These are phyloP conservation scores for Melierax canorus DNA, from an alignment of 2,113 vertebrate genomes.

Conservation along the genomic window DNA sequence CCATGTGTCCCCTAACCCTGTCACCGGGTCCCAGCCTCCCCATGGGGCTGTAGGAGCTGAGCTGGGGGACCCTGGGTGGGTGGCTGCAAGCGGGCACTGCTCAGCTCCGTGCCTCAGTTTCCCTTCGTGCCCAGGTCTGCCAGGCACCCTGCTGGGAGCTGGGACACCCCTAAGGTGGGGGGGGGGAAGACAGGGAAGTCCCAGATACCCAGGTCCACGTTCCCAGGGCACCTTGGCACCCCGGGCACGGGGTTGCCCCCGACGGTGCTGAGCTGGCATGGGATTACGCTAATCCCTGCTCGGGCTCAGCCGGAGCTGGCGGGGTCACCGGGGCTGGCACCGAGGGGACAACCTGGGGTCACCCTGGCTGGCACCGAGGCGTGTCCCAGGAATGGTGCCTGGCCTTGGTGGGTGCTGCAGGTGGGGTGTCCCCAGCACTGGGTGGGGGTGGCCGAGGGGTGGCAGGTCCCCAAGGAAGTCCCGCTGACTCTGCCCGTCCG, in stretches of 20 bases:
- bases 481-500: not conserved
- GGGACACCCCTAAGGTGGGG: not conserved
- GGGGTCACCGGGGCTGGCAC: not conserved
- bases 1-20: not conserved
- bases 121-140: not conserved
- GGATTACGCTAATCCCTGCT: not conserved
- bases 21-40: not conserved
- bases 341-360: not conserved
- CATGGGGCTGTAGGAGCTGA: not conserved
- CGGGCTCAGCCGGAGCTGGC: not conserved
- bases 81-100: not conserved
- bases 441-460: not conserved
- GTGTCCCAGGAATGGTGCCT: not conserved
- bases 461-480: not conserved
- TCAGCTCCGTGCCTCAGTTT: not conserved
- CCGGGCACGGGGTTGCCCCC: not conserved
- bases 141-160: not conserved
- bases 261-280: not conserved
- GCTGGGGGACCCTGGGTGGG: not conserved
- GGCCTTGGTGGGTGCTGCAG: not conserved
- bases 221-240: not conserved
- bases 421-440: not conserved
- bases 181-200: not conserved
- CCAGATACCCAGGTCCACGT: accelerated
- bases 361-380: not conserved